Evolutionary conservation across 2,113 vertebrate genomes (phyloP), one percentile per base, ranked within the genome.

Genomic region (Microtus richardsoni): DNA sequence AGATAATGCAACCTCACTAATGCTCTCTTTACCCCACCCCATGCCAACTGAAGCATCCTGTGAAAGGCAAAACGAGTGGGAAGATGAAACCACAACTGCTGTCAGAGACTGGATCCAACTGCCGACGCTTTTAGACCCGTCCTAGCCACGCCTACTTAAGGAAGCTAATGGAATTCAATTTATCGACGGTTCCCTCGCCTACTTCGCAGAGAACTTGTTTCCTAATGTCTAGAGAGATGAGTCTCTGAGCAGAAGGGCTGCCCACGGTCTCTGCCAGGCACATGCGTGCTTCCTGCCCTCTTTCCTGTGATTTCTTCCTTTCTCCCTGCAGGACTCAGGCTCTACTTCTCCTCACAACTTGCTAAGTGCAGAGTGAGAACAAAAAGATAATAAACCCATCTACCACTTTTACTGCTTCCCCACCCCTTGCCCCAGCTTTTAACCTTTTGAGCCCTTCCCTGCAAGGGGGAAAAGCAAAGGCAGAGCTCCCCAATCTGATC

Each of bases 21-120:
- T 86, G 60, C 33, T 70, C 64, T 89, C 41, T 5, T 9, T 41
- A 77, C 78, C 68, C 90, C 47, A 73, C 68, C 75, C 82, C n/a
- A 6, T 60, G 64, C 91, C 96, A 93, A 79, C 58, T 39, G 96
- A 92, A 91, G 84, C 88, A 79, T 62, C 74, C 85, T 60, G 16
- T 36, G 75, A 80, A 77, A 94, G 54, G 86, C 28, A 39, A 49
- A 47, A 47, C 54, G 64, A 41, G 47, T 66, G 54, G n/a, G n/a
- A 39, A 93, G 87, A 75, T 14, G 13, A 95, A 83, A 93, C 73
- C 70, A 80, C 74, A 91, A 71, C 75, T 44, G 26, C 2, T 60
- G 75, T 54, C 83, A 52, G 87, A 91, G 66, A 44, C 78, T 87
- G 36, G 26, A 80, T 49, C 85, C 84, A 95, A 70, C 52, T 64